Evolutionary conservation across 1,140 invertebrate species (phyloP).

Genomic region (Lasaia peninsularis): DNA sequence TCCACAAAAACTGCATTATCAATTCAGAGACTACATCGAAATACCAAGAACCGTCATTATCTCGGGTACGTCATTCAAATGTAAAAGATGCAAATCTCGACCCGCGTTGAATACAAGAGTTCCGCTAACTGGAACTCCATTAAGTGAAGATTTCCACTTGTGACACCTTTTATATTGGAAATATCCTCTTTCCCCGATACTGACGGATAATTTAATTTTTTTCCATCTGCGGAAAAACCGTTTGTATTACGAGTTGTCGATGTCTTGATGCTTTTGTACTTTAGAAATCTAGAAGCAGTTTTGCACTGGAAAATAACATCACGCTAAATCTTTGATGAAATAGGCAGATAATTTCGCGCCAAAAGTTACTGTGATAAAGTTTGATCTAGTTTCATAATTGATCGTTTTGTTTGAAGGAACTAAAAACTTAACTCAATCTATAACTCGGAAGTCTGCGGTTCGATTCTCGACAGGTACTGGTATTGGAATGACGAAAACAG

Average conservation of each 20-base stretch:
- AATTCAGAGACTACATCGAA: neutral
- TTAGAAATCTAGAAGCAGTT: too few relatives aligned
- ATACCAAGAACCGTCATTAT: neutral
- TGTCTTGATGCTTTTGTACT: too few relatives aligned
- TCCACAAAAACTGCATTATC: neutral
- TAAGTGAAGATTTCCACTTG: slow-evolving; percentile 22
- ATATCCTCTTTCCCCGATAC: slow-evolving; percentile 16
- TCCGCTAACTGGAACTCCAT: slow-evolving; percentile 25
- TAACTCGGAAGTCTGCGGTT: too few relatives aligned
- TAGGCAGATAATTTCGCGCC: too few relatives aligned
- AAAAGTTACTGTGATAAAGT: too few relatives aligned
- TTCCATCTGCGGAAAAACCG: neutral
- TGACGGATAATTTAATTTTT: slow-evolving; percentile 1
- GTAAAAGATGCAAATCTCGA: slow-evolving; percentile 25
- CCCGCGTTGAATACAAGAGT: slow-evolving; percentile 22
- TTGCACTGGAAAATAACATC: too few relatives aligned
- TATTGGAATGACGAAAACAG: too few relatives aligned
- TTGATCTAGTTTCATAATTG: too few relatives aligned
- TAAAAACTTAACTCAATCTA: too few relatives aligned
- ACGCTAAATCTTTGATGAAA: too few relatives aligned
- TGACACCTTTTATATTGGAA: slow-evolving; percentile 21
- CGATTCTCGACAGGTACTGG: too few relatives aligned
- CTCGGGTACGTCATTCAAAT: slow-evolving; percentile 16
- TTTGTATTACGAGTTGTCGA: neutral
- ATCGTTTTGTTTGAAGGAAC: too few relatives aligned